Evolutionary conservation across 2,888 invertebrate species (phyloP).

Genomic region (Aspidiotus destructor): DNA sequence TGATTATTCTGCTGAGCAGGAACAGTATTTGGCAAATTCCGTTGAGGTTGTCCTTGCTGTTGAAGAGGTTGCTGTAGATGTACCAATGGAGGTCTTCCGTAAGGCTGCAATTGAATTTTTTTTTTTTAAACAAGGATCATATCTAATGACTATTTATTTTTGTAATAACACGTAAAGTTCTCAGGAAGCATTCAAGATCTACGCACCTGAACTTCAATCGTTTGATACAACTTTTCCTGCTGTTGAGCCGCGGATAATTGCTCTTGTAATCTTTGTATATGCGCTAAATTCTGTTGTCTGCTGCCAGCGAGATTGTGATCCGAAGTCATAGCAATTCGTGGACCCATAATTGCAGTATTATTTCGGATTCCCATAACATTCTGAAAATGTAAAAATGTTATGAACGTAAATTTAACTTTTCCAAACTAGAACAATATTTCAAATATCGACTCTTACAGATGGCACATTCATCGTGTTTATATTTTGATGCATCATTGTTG

Average conservation of each 20-base stretch:
- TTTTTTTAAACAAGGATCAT: not conserved
- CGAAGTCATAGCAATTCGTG: not conserved
- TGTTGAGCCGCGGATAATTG: not conserved
- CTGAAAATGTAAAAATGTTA: not conserved
- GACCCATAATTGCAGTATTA: not conserved
- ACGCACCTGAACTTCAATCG: not conserved
- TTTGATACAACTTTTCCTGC: not conserved
- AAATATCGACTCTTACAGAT: not conserved
- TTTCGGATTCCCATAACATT: not conserved
- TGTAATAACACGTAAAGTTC: not conserved
- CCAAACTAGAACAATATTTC: too few species aligned
- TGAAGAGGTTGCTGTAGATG: not conserved
- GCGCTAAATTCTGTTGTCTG: not conserved
- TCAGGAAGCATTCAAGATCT: not conserved
- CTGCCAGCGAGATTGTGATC: not conserved
- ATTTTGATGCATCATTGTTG: conserved; percentile 15
- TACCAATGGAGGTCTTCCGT: not conserved
- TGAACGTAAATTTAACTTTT: too few species aligned
- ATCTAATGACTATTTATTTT: not conserved
- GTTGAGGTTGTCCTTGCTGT: not conserved
- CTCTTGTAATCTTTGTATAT: not conserved
- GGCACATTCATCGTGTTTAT: conserved; percentile 7
- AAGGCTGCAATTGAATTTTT: not conserved
- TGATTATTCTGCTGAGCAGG: not conserved
- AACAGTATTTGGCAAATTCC: not conserved